phyloP scores from a whole-genome alignment of 2,113 vertebrate genomes.

The Podilymbus podiceps region DNA sequence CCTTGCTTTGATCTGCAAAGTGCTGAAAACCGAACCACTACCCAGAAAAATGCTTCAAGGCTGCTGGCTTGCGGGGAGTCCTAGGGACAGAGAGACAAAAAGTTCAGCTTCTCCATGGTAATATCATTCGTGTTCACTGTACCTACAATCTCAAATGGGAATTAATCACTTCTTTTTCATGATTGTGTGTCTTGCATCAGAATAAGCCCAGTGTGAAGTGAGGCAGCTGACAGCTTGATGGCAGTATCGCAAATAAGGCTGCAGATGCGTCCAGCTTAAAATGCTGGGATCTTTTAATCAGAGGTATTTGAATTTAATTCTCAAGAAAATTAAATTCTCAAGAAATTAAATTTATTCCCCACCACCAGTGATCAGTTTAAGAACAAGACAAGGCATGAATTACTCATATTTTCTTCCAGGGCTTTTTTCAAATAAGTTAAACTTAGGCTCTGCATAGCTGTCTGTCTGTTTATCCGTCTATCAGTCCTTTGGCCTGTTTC shows the following conservation, averaged over 20 bases:
- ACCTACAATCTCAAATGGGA: not conserved
- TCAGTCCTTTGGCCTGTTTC: not conserved
- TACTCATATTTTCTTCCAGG: not conserved
- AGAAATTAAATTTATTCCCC: not conserved
- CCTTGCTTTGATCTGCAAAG: not conserved
- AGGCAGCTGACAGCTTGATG: not conserved
- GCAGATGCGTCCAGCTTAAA: not conserved
- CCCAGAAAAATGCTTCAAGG: not conserved
- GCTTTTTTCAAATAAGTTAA: not conserved
- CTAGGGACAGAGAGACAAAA: not conserved
- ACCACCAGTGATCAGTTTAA: not conserved
- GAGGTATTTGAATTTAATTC: not conserved
- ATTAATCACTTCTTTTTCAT: not conserved
- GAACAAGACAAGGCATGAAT: not conserved
- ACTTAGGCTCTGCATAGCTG: not conserved
- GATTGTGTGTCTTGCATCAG: not conserved
- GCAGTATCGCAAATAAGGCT: not conserved
- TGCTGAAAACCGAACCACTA: not conserved
- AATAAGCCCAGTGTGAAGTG: not conserved
- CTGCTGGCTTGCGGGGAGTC: not conserved
- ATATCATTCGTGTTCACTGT: not conserved
- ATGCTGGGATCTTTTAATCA: not conserved
- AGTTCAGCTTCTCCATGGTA: not conserved
- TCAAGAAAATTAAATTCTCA: not conserved
- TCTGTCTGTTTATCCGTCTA: fast-evolving